Evolutionary conservation across 2,113 vertebrate genomes (phyloP).

Genomic region (Heptranchias perlo): DNA sequence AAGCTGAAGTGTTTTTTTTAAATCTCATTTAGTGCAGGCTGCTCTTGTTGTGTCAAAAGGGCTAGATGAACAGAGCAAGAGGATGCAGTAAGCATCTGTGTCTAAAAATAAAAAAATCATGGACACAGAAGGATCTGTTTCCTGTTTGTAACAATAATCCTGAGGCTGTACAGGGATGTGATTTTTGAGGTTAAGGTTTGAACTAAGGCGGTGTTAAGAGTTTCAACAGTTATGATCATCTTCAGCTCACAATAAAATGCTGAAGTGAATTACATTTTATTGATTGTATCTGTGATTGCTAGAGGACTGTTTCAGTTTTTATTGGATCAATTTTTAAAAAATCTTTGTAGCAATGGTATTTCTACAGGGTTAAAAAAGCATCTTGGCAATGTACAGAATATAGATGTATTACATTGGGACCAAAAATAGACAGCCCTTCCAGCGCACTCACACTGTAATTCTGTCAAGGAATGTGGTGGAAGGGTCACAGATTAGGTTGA

Average conservation of each 20-base stretch:
- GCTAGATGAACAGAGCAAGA: background rate
- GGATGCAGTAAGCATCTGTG: slow-evolving; percentile 31
- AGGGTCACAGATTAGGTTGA: background rate
- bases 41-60: slow-evolving; percentile 16
- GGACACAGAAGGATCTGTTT: slow-evolving; percentile 34
- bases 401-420: background rate
- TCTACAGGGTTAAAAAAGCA: background rate
- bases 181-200: slow-evolving; percentile 5
- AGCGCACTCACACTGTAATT: background rate
- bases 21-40: background rate
- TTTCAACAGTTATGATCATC: background rate
- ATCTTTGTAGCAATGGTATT: background rate
- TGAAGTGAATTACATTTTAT: background rate
- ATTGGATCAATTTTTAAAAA: background rate
- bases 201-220: background rate
- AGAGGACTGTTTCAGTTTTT: too few species aligned
- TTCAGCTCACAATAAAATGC: background rate
- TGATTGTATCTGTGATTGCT: background rate
- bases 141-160: slow-evolving; percentile 35
- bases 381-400: background rate
- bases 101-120: slow-evolving; percentile 35
- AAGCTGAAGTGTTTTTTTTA: background rate
- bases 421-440: background rate
- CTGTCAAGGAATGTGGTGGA: background rate
- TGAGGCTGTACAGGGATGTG: background rate